Evolutionary conservation across 2,888 invertebrate species (phyloP).

Genomic region (Rhodophaea formosa): DNA sequence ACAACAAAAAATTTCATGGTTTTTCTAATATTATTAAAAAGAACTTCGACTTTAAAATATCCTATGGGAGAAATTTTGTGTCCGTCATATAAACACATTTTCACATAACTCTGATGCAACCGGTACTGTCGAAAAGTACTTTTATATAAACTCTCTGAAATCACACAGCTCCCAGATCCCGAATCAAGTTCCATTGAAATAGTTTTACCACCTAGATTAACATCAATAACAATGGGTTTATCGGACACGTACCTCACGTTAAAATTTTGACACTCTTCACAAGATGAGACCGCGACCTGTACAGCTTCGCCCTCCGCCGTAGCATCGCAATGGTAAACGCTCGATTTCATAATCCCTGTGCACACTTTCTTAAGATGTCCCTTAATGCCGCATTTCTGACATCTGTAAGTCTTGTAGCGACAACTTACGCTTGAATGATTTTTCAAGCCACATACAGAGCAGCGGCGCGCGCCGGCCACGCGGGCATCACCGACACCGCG

Average conservation of each 20-base stretch:
- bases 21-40: conserved; percentile 19
- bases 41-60: conserved; percentile 19
- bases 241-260: conserved; percentile 30
- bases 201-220: conserved; percentile 2
- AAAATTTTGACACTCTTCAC: conserved; percentile 27
- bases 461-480: not conserved
- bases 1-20: conserved; percentile 28
- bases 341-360: not conserved
- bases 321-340: not conserved
- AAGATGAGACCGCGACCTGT: conserved; percentile 5
- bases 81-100: conserved; percentile 32
- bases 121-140: conserved; percentile 17
- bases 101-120: conserved; percentile 22
- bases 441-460: conserved; percentile 26
- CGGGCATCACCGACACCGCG: too few relatives aligned
- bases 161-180: conserved; percentile 27
- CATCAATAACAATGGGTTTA: too few relatives aligned
- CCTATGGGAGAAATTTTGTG: conserved; percentile 31
- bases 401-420: conserved; percentile 27
- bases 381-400: conserved; percentile 28
- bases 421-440: conserved; percentile 24
- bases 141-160: conserved; percentile 24
- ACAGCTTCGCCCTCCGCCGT: not conserved
- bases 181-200: conserved; percentile 29
- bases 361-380: conserved; percentile 33